Evolutionary conservation across 2,888 invertebrate species (phyloP).

Genomic region (Palloptera scutellata): DNA sequence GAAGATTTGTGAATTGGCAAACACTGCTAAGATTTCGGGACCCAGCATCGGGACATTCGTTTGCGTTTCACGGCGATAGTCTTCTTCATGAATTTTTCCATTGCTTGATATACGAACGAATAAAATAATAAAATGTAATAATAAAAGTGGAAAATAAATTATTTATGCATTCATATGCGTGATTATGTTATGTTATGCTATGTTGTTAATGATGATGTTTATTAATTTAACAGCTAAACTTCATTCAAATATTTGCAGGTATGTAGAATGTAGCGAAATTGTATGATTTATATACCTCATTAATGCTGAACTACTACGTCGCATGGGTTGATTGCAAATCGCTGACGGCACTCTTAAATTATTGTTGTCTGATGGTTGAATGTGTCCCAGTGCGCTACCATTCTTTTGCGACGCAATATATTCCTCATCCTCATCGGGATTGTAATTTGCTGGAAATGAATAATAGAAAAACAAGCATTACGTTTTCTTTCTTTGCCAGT

Average conservation of each 20-base stretch:
- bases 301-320: slow-evolving; percentile 51
- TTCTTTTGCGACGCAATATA: slow-evolving; percentile 55
- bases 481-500: neutral
- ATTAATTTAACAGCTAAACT: no score
- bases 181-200: no score
- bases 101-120: slow-evolving; percentile 40
- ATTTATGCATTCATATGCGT: no score
- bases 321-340: slow-evolving; percentile 60
- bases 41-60: slow-evolving; percentile 64
- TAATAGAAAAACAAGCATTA: neutral
- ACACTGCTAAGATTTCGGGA: slow-evolving; percentile 64
- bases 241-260: no score
- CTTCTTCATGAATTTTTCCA: slow-evolving; percentile 64
- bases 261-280: no score
- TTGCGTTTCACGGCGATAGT: slow-evolving; percentile 64
- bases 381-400: slow-evolving; percentile 53
- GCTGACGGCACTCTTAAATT: slow-evolving; percentile 55
- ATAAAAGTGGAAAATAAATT: no score
- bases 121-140: neutral
- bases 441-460: slow-evolving; percentile 59
- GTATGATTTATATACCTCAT: slow-evolving; percentile 49
- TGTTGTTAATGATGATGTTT: no score
- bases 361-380: slow-evolving; percentile 60
- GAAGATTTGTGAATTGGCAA: slow-evolving; percentile 65
- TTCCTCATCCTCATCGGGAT: slow-evolving; percentile 64